These are phyloP conservation scores for Drosophila nigritarsus DNA, from an alignment of 2,888 invertebrate genomes.

Conservation along the genomic window DNA sequence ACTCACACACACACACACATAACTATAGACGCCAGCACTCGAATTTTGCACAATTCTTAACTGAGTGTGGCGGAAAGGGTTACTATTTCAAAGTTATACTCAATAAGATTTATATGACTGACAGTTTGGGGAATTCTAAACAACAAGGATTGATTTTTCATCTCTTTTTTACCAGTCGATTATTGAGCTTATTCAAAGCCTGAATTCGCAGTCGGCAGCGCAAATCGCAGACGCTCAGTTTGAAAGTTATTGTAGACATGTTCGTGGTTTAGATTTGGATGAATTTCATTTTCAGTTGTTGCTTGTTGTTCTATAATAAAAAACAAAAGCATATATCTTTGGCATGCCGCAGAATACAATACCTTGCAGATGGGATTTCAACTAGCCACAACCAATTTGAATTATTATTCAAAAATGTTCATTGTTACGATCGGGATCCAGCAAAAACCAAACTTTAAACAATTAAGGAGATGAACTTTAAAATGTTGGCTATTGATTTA, in stretches of 20 bases:
- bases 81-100: slow-evolving; percentile 63
- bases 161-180: neutral
- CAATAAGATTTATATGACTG: slow-evolving; percentile 71
- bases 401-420: neutral
- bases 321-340: neutral
- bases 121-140: slow-evolving; percentile 48
- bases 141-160: slow-evolving; percentile 34
- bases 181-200: slow-evolving; percentile 15
- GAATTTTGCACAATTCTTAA: slow-evolving; percentile 15
- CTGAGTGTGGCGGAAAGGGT: slow-evolving; percentile 41
- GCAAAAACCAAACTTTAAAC: neutral
- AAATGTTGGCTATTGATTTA: neutral
- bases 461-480: neutral
- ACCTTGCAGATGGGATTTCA: neutral
- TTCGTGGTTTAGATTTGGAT: neutral
- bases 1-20: slow-evolving; percentile 1
- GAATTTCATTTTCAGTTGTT: neutral
- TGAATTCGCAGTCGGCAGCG: neutral
- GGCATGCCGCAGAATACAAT: neutral
- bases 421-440: accelerated
- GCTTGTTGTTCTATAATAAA: neutral
- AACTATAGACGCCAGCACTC: neutral
- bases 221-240: neutral
- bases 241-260: neutral
- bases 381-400: neutral